These are phyloP conservation scores for Hydrochoerus hydrochaeris DNA, from an alignment of 2,113 vertebrate species.

Conservation along the genomic window DNA sequence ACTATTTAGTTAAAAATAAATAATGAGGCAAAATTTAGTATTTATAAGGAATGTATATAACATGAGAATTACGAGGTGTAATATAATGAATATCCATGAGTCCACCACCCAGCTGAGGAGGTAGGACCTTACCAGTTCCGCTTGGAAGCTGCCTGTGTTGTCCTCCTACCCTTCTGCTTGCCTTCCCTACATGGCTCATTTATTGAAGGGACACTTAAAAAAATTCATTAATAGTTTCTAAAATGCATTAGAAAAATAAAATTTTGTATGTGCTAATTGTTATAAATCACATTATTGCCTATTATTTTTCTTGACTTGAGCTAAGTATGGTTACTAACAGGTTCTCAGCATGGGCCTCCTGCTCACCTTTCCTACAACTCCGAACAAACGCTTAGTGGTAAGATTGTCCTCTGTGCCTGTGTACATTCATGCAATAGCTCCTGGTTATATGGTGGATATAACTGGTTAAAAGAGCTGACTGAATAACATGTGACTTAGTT, in stretches of 20 bases:
- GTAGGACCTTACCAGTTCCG: not conserved
- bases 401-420: constrained; percentile 58
- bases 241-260: constrained; percentile 52
- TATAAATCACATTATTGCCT: constrained; percentile 59
- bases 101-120: constrained; percentile 32
- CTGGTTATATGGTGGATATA: constrained; percentile 15
- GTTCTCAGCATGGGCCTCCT: constrained; percentile 66
- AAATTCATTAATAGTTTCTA: constrained; percentile 40
- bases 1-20: constrained; percentile 49
- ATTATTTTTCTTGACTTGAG: constrained; percentile 68
- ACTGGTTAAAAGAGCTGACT: constrained; percentile 42
- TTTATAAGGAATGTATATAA: not conserved
- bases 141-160: not conserved
- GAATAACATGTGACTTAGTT: constrained; percentile 41
- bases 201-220: constrained; percentile 34
- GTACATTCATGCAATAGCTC: constrained; percentile 56
- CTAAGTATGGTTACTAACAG: constrained; percentile 68
- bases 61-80: constrained; percentile 23
- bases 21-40: not conserved
- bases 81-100: constrained; percentile 44
- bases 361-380: constrained; percentile 58
- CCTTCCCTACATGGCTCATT: not conserved
- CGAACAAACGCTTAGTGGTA: constrained; percentile 57
- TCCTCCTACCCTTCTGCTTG: not conserved
- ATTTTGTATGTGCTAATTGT: constrained; percentile 27